A percentile compares a stretch with the other conserved stretches of the same genome.
Evolutionary conservation across 2,888 invertebrate genomes (phyloP).

Genomic region (Agrilus cyanescens): DNA sequence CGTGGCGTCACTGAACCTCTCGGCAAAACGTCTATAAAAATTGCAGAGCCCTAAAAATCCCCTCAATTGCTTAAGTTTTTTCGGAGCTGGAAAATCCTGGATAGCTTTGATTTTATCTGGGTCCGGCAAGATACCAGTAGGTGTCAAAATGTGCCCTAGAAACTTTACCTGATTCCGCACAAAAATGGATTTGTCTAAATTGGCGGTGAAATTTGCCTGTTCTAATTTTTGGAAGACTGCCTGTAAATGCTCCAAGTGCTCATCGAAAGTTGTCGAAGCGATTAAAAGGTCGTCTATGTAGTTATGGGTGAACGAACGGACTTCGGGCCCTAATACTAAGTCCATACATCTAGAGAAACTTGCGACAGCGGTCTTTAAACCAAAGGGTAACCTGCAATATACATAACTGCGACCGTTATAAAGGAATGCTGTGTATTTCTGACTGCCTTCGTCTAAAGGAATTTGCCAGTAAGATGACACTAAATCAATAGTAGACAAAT

Average conservation of each 20-base stretch:
- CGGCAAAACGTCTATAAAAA: constrained; percentile 13
- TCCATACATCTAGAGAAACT: constrained; percentile 6
- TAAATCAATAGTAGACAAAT: constrained; percentile 11
- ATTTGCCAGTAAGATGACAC: constrained; percentile 9
- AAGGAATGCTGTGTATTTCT: constrained; percentile 4
- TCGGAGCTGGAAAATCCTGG: constrained; percentile 12
- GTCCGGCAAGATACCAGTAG: constrained; percentile 12
- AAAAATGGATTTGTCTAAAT: constrained; percentile 15
- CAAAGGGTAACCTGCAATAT: constrained; percentile 3
- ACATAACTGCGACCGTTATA: constrained; percentile 5
- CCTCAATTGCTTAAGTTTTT: constrained; percentile 13
- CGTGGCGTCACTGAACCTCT: constrained; percentile 8
- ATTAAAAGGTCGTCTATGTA: constrained; percentile 12
- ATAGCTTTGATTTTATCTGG: constrained; percentile 12
- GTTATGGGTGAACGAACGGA: neutral
- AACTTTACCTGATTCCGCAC: constrained; percentile 11
- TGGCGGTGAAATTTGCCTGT: constrained; percentile 9
- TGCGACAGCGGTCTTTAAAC: constrained; percentile 4
- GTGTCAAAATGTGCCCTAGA: constrained; percentile 12
- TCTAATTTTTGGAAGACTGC: neutral
- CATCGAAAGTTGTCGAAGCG: constrained; percentile 5
- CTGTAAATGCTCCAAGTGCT: constrained; percentile 5
- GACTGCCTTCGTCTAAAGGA: constrained; percentile 6
- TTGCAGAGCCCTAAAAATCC: constrained; percentile 16
- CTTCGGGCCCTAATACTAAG: constrained; percentile 6